These are phyloP conservation scores for Lemur catta DNA, from an alignment of 2,797 vertebrate genomes.

Conservation along the genomic window DNA sequence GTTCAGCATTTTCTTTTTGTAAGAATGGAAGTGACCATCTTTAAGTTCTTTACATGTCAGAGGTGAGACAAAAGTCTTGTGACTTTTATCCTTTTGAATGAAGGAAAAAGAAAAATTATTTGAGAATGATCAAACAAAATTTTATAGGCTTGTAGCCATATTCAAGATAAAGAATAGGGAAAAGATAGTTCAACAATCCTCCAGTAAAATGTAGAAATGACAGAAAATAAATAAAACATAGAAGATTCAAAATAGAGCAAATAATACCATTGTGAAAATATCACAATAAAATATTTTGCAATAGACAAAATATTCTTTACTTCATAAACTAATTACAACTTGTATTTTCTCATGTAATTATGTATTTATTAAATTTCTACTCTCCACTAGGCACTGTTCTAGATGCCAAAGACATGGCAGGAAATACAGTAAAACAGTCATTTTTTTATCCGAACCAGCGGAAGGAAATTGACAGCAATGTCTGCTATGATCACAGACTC, in stretches of 20 bases:
- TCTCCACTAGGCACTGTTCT: not conserved
- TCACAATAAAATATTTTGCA: not conserved
- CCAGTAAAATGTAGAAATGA: not conserved
- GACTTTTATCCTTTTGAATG: not conserved
- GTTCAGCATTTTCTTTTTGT: not conserved
- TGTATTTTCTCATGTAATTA: not conserved
- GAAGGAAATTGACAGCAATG: not conserved
- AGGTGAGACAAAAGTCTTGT: not conserved
- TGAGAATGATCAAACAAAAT: not conserved
- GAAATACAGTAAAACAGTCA: not conserved
- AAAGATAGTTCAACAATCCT: not conserved
- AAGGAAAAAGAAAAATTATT: not conserved
- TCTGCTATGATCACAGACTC: not conserved
- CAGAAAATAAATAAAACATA: not conserved
- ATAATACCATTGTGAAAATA: not conserved
- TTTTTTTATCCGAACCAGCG: not conserved
- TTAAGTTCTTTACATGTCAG: not conserved
- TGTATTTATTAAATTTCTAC: not conserved
- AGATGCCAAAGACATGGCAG: not conserved
- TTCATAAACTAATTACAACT: not conserved
- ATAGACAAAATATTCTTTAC: not conserved
- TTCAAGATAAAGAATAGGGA: not conserved
- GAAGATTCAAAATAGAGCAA: not conserved
- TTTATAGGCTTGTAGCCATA: not conserved
- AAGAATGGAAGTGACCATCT: not conserved